Conservation (phyloP, 2,113 vertebrate species). For the Henicopernis longicauda region DNA sequence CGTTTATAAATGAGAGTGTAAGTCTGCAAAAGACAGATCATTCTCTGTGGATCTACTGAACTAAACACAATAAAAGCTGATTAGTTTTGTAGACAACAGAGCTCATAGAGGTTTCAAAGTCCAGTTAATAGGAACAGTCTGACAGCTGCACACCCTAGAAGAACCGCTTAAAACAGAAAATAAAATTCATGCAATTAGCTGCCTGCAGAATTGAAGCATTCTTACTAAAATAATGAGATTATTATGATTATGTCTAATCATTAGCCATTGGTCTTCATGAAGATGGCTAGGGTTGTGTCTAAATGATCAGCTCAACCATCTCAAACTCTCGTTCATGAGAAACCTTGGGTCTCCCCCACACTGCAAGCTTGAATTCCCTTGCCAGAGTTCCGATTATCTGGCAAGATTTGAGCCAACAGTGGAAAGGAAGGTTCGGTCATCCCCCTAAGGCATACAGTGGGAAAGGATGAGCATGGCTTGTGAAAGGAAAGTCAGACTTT, state of each 20-base stretch:
- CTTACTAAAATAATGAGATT: neutral
- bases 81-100: neutral
- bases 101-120: conserved; percentile 10
- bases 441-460: neutral
- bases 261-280: neutral
- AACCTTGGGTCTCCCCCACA: neutral
- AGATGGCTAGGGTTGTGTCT: neutral
- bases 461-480: neutral
- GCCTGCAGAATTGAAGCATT: neutral
- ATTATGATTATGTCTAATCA: neutral
- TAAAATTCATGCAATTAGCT: neutral
- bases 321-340: neutral
- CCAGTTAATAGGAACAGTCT: neutral
- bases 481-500: neutral
- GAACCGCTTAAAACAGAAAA: neutral
- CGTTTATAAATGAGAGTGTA: neutral
- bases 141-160: neutral
- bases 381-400: neutral
- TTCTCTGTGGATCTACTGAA: neutral
- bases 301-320: neutral
- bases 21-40: neutral
- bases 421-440: neutral
- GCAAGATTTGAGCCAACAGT: neutral
- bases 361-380: neutral
- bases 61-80: neutral